These are phyloP conservation scores for Oreochromis mossambicus DNA, from an alignment of 2,797 vertebrate genomes.

Conservation along the genomic window DNA sequence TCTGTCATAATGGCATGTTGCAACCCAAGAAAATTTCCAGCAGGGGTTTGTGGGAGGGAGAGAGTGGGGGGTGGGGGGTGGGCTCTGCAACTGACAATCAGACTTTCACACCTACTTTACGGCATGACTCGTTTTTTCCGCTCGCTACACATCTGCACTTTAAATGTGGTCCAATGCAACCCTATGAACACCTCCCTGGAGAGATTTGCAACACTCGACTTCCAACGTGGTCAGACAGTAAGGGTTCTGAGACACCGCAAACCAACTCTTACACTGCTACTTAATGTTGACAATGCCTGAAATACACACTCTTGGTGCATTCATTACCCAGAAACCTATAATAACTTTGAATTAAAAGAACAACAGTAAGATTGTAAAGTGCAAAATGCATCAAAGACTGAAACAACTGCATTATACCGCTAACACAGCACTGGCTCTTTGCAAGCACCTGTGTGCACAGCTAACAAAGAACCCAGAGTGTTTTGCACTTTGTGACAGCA, in stretches of 20 bases:
- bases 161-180: neutral
- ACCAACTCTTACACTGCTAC: neutral
- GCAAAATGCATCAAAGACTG: neutral
- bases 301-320: neutral
- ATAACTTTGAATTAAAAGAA: neutral
- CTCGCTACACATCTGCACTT: neutral
- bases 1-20: neutral
- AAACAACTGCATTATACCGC: neutral
- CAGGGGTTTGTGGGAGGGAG: neutral
- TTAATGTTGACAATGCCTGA: neutral
- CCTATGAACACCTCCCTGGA: neutral
- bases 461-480: neutral
- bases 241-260: neutral
- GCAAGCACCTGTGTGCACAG: neutral
- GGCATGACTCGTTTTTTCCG: neutral
- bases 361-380: neutral
- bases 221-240: neutral
- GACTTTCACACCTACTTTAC: neutral
- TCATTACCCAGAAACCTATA: neutral
- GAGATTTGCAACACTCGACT: neutral
- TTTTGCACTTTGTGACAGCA: neutral
- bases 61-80: neutral
- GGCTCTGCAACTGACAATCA: neutral
- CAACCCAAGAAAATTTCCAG: neutral
- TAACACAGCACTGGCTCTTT: neutral